These are phyloP conservation scores for Chloroclysta siterata DNA, from an alignment of 2,888 invertebrate genomes.

Conservation along the genomic window DNA sequence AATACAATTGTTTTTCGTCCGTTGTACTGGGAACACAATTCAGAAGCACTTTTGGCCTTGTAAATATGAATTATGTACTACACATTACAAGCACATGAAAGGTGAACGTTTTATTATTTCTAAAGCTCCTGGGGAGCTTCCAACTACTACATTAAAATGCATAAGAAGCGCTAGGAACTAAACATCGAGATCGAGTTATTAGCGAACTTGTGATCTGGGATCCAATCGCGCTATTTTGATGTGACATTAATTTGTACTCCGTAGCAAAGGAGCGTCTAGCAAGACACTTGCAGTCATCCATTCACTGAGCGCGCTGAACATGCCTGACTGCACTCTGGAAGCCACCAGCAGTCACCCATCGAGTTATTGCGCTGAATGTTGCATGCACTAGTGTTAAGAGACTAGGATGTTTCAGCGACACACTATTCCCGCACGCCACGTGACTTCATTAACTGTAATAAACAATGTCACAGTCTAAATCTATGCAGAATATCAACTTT, in stretches of 20 bases:
- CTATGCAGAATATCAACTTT: conserved; percentile 3
- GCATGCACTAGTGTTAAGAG: conserved; percentile 4
- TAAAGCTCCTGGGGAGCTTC: too few relatives aligned
- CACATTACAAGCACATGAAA: too few relatives aligned
- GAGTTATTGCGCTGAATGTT: background rate
- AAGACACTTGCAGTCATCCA: background rate
- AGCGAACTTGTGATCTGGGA: background rate
- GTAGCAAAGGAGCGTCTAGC: background rate
- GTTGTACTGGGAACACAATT: too few relatives aligned
- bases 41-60: too few relatives aligned
- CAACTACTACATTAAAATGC: too few relatives aligned
- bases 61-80: too few relatives aligned
- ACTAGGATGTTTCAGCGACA: background rate
- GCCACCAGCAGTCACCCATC: background rate
- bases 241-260: background rate
- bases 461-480: conserved; percentile 18
- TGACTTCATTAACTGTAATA: conserved; percentile 32
- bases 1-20: too few relatives aligned
- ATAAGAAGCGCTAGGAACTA: too few relatives aligned
- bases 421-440: conserved; percentile 19
- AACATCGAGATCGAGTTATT: background rate
- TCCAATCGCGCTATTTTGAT: background rate
- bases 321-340: too few relatives aligned
- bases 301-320: too few relatives aligned
- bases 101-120: too few relatives aligned